Evolutionary conservation across 2,113 vertebrate genomes (phyloP), one percentile per base, ranked within the genome.

Genomic region (Sinocyclocheilus anophthalmus): DNA sequence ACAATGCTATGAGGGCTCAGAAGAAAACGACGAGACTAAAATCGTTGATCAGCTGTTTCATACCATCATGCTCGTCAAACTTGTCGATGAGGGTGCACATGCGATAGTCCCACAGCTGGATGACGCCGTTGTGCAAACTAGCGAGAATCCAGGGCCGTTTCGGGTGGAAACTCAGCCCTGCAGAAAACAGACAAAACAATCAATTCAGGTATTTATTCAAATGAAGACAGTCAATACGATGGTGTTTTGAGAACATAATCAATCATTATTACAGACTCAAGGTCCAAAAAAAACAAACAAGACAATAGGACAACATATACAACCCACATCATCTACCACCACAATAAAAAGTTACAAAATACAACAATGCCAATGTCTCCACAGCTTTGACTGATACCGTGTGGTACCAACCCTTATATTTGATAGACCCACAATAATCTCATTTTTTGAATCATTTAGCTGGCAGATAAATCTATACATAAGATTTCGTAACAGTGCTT

Each of bases 51-150:
- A 16, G 10, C 50, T 13, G 20, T 22, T 6, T 2, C 91, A 93
- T 80, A 98, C 98, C 98, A 9, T 99, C 97, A 3, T 99, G 98
- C 88, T 99, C 98, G n/a, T 99, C 97, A 65, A 99, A 99, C 85
- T 99, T 99, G 92, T 99, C 97, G 50, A 99, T 99, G 7, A 99
- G 96, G 0, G 98, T 99, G 86, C 98, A 99, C 97, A 99, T 98
- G 3, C 98, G 96, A 5, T 99, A 99, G 73, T 99, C 98, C 97
- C 98, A 99, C 73, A 99, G 94, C 93, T 99, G 98, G 92, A 99
- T 99, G 72, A 99, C 97, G 0, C 98, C 98, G 85, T 98, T 99
- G 93, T 99, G 98, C 80, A 99, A 93, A 91, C 98, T 99, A 22
- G 97, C 97, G 20, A 99, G 95, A 90, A 99, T 96, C 98, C 98